phyloP scores from a whole-genome alignment of 92 coral and sea anemone genomes.

The Porites rus region DNA sequence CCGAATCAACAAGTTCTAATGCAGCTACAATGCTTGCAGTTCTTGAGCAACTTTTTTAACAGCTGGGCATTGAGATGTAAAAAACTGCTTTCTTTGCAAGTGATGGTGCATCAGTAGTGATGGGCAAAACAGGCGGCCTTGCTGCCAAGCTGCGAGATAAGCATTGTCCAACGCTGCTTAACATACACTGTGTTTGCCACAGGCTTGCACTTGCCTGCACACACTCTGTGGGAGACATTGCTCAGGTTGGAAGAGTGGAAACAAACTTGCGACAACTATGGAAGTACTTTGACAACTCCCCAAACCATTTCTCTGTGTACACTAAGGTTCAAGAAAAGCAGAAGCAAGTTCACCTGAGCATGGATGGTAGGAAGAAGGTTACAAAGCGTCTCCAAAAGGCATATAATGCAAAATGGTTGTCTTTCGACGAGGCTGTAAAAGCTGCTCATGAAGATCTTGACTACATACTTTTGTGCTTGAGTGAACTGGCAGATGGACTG shows the following conservation, averaged over 20 bases:
- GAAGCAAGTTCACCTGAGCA: constrained; percentile 39
- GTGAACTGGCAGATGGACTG: constrained; percentile 37
- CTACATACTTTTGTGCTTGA: constrained; percentile 36
- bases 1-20: constrained; percentile 24
- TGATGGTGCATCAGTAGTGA: constrained; percentile 34
- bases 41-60: constrained; percentile 27
- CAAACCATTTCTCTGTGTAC: constrained; percentile 26
- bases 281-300: constrained; percentile 38
- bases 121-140: constrained; percentile 30
- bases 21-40: constrained; percentile 38
- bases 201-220: constrained; percentile 25
- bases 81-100: constrained; percentile 22
- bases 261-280: constrained; percentile 38
- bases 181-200: constrained; percentile 33
- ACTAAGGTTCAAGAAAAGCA: constrained; percentile 34
- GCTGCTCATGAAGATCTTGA: constrained; percentile 26
- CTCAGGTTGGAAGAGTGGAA: constrained; percentile 27
- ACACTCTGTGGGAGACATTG: constrained; percentile 31
- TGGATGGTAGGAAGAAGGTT: constrained; percentile 28
- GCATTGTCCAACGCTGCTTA: constrained; percentile 24
- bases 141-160: constrained; percentile 37
- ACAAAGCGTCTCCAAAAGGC: constrained; percentile 39
- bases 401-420: constrained; percentile 21
- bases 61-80: constrained; percentile 27
- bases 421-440: constrained; percentile 30